phyloP scores from a whole-genome alignment of 2,113 vertebrate genomes.

The Megaleporinus macrocephalus region DNA sequence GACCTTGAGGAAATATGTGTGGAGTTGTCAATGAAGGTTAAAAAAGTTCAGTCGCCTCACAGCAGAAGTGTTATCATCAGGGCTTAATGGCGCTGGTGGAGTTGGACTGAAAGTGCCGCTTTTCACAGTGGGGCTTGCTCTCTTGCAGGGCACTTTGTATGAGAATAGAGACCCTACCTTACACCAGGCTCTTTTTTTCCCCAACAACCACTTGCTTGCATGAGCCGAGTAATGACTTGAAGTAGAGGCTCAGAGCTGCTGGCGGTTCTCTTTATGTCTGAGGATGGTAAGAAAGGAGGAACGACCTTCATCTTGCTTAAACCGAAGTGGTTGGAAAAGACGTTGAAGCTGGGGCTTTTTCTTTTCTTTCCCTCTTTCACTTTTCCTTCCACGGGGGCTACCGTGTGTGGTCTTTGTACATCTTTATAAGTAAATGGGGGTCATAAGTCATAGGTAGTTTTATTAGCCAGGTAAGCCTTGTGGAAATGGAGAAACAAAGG shows the following conservation, averaged over 20 bases:
- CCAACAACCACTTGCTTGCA: neutral
- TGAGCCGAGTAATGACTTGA: slow-evolving; percentile 1
- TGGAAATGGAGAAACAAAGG: neutral
- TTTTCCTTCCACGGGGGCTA: no score
- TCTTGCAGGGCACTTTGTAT: neutral
- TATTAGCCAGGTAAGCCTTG: neutral
- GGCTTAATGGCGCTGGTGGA: neutral
- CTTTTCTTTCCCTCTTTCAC: neutral
- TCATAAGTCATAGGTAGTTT: neutral
- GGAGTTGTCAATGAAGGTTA: neutral
- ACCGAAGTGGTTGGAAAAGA: neutral
- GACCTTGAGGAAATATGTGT: neutral
- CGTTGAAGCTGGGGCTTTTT: slow-evolving; percentile 13
- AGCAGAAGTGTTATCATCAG: neutral
- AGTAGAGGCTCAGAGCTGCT: slow-evolving; percentile 9
- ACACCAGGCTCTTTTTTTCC: neutral
- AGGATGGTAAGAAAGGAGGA: neutral
- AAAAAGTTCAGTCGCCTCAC: neutral
- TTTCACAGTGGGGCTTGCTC: neutral
- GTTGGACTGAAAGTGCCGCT: neutral
- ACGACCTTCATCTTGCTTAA: neutral
- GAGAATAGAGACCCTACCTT: neutral
- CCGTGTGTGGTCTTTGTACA: neutral
- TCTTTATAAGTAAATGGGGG: neutral
- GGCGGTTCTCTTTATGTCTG: neutral